Evolutionary conservation across 2,113 vertebrate genomes (phyloP).

Genomic region (Dendrocopos noguchii): DNA sequence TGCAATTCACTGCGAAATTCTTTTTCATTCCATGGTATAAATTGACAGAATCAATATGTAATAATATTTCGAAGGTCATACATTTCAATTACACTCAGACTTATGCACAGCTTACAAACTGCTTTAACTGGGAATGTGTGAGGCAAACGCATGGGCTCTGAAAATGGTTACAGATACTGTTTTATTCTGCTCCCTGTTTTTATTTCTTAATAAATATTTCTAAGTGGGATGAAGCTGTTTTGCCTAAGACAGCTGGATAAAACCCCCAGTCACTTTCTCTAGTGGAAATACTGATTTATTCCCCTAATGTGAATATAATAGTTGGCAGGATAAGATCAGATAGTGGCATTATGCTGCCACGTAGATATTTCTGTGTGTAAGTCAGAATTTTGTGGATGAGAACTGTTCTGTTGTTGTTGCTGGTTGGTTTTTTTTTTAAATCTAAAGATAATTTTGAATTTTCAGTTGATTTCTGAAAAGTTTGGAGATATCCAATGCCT

Average conservation of each 20-base stretch:
- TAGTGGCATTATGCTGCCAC: background rate
- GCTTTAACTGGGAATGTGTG: background rate
- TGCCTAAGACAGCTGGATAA: background rate
- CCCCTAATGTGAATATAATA: background rate
- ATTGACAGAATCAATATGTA: constrained; percentile 29
- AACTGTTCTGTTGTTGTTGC: background rate
- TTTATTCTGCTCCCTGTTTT: background rate
- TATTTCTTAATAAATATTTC: constrained; percentile 17
- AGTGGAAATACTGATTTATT: background rate
- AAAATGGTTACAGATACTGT: background rate
- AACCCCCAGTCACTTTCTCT: background rate
- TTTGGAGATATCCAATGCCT: background rate
- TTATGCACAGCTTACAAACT: background rate
- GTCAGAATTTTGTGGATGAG: background rate
- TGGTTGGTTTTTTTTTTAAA: background rate
- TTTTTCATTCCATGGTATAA: constrained; percentile 1
- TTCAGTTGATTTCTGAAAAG: background rate
- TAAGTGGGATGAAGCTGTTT: background rate
- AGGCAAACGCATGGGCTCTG: background rate
- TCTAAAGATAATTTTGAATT: background rate
- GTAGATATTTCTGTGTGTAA: background rate
- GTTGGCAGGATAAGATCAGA: background rate
- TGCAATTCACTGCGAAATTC: constrained; percentile 26
- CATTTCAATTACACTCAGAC: constrained; percentile 4
- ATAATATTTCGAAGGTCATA: constrained; percentile 44